phyloP scores from a whole-genome alignment of 2,797 vertebrate genomes.

The Phataginus tricuspis region DNA sequence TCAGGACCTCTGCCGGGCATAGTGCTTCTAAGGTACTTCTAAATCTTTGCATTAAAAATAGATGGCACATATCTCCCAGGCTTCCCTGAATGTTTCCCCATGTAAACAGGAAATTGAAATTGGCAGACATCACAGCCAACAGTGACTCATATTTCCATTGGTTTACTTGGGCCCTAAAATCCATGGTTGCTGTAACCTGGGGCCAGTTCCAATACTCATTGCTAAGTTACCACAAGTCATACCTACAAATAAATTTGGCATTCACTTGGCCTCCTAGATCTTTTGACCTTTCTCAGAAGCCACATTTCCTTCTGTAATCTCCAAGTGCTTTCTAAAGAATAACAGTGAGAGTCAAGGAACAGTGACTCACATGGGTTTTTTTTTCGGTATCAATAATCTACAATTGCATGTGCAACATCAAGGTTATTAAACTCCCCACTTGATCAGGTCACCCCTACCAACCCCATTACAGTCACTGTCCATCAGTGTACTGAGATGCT shows the following conservation, averaged over 20 bases:
- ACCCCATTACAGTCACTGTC: too few relatives aligned
- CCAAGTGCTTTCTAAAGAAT: neutral
- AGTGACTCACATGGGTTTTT: neutral
- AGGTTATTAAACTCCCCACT: too few relatives aligned
- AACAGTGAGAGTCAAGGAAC: neutral
- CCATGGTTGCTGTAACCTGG: neutral
- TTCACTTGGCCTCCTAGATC: neutral
- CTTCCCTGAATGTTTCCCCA: neutral
- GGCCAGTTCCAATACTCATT: neutral
- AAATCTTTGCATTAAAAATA: neutral
- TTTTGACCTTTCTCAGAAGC: neutral
- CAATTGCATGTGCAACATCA: too few relatives aligned
- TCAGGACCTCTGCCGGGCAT: neutral
- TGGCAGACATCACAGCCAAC: neutral
- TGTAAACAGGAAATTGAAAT: neutral
- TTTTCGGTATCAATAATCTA: too few relatives aligned
- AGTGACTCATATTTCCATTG: neutral
- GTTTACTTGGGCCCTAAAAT: neutral
- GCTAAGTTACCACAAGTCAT: neutral
- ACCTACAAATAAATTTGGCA: conserved; percentile 9
- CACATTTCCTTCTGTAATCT: neutral
- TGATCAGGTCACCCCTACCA: too few relatives aligned
- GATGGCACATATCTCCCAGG: neutral
- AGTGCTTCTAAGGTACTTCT: neutral
- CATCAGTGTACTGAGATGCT: too few relatives aligned